Evolutionary conservation across 2,888 invertebrate species (phyloP).

Genomic region (Rosalia funebris): DNA sequence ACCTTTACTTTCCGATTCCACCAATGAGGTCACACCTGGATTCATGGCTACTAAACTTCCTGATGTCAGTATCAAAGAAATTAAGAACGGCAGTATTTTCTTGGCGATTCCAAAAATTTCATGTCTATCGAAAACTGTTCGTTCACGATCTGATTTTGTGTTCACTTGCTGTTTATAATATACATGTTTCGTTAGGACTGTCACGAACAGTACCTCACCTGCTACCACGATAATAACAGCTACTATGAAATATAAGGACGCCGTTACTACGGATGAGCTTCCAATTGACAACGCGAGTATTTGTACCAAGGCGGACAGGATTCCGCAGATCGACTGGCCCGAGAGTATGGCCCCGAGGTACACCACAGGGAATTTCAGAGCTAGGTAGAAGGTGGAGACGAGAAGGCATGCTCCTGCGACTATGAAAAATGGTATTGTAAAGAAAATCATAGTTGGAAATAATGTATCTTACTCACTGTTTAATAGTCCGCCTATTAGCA

Average conservation of each 20-base stretch:
- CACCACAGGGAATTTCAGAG: conserved; percentile 34
- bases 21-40: conserved; percentile 35
- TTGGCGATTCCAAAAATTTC: not conserved
- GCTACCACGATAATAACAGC: conserved; percentile 37
- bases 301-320: conserved; percentile 36
- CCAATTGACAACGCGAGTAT: conserved; percentile 29
- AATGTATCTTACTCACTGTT: conserved; percentile 1
- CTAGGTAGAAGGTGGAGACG: conserved; percentile 37
- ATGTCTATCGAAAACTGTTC: not conserved
- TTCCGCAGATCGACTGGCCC: conserved; percentile 40
- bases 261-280: conserved; percentile 29
- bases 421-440: no score
- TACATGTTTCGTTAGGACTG: not conserved
- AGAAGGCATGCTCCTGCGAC: conserved; percentile 26
- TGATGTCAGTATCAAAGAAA: conserved; percentile 32
- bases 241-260: conserved; percentile 32
- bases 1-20: conserved; percentile 24
- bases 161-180: not conserved
- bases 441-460: not conserved
- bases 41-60: conserved; percentile 31
- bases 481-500: conserved; percentile 3
- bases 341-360: conserved; percentile 38
- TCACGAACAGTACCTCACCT: conserved; percentile 14
- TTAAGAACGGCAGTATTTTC: conserved; percentile 2
- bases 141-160: not conserved